Conservation (phyloP, 2,113 vertebrate genomes). For the Heptranchias perlo region DNA sequence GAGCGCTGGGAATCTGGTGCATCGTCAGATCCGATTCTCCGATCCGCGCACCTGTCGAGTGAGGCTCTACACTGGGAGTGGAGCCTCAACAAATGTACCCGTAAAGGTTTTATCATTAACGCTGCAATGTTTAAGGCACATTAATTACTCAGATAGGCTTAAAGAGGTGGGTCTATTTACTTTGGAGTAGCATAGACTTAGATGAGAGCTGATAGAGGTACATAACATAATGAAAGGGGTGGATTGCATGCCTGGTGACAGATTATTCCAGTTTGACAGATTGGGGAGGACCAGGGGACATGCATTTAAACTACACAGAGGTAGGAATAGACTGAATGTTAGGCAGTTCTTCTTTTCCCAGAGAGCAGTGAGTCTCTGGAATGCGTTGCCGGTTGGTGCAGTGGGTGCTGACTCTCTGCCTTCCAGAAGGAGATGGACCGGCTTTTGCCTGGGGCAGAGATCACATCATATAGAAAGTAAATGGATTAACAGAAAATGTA, state of each 20-base stretch:
- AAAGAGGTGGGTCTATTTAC: background rate
- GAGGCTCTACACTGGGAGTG: background rate
- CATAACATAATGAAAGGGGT: background rate
- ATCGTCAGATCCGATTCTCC: background rate
- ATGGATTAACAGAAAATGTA: background rate
- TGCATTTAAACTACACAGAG: background rate
- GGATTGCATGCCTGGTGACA: background rate
- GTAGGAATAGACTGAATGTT: background rate
- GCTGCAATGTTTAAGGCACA: background rate
- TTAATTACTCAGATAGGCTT: background rate
- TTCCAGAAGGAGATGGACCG: background rate
- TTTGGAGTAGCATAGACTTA: background rate
- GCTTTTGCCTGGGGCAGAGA: background rate
- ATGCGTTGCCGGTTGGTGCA: background rate
- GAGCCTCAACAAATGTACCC: background rate
- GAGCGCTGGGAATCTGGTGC: background rate
- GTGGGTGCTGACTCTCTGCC: background rate
- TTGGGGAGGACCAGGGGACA: background rate
- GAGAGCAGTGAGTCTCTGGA: background rate
- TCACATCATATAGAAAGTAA: background rate
- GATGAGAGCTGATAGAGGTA: background rate
- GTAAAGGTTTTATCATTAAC: background rate
- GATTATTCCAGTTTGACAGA: background rate
- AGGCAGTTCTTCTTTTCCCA: background rate
- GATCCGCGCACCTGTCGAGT: too few species aligned